Conservation (phyloP, 2,113 vertebrate genomes). For the Pomatostomus ruficeps region DNA sequence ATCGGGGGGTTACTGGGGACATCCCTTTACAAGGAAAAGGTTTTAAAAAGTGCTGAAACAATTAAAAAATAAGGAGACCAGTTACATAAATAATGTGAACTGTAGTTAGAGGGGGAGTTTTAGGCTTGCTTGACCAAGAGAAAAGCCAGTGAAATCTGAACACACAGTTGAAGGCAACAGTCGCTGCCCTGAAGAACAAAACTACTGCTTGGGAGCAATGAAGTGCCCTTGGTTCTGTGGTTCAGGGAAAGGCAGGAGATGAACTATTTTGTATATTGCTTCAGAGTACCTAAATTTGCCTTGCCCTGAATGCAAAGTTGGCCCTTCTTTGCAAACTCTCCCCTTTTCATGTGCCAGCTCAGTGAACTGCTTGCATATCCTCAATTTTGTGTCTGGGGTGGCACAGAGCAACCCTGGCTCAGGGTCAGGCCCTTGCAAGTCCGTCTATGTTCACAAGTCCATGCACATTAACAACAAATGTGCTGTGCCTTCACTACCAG, state of each 20-base stretch:
- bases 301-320: not conserved
- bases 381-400: not conserved
- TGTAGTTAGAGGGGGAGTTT: not conserved
- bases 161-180: not conserved
- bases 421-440: not conserved
- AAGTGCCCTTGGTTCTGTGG: not conserved
- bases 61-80: not conserved
- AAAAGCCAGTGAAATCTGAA: not conserved
- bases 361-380: not conserved
- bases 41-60: not conserved
- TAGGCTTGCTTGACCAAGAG: not conserved
- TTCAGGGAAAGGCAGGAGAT: not conserved
- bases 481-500: not conserved
- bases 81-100: not conserved
- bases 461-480: not conserved
- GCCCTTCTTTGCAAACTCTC: not conserved
- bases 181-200: fast-evolving
- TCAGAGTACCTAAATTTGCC: not conserved
- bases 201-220: not conserved
- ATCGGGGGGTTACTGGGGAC: not conserved
- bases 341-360: not conserved
- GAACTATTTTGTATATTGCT: not conserved
- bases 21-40: not conserved
- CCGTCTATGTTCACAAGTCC: not conserved
- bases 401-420: not conserved